phyloP scores from a whole-genome alignment of 2,113 vertebrate species.

The Passer domesticus region DNA sequence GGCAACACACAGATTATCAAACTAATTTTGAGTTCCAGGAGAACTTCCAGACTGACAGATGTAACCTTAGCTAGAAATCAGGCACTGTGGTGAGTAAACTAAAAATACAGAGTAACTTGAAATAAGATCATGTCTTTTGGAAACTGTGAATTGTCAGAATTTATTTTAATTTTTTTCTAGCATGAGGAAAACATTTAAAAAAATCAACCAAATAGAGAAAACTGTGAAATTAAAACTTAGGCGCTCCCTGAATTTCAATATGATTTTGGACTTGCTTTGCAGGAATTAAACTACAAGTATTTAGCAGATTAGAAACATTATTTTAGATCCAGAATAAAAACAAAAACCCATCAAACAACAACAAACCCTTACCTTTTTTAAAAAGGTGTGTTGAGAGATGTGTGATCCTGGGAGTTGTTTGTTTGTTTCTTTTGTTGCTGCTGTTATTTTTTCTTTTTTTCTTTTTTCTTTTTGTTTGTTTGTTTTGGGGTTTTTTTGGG shows the following conservation, averaged over 20 bases:
- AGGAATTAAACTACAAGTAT: neutral
- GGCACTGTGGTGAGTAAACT: neutral
- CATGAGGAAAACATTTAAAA: neutral
- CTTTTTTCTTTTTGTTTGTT: too few relatives aligned
- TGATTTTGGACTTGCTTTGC: neutral
- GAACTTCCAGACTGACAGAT: slow-evolving; percentile 10
- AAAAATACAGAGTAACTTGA: neutral
- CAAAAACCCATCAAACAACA: neutral
- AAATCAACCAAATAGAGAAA: neutral
- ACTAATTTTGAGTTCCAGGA: neutral
- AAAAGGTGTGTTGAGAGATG: neutral
- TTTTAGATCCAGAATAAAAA: neutral
- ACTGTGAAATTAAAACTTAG: neutral
- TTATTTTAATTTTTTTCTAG: neutral
- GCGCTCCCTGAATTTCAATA: neutral
- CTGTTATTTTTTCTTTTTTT: neutral
- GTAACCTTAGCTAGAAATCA: slow-evolving; percentile 13
- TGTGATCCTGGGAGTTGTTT: neutral
- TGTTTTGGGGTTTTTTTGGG: too few relatives aligned
- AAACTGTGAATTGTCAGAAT: neutral
- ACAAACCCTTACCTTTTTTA: fast-evolving
- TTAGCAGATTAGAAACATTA: neutral
- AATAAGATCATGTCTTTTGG: neutral
- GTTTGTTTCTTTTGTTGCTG: neutral
- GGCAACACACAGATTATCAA: neutral